Conservation (phyloP, 2,888 invertebrate genomes). For the Eulithis testata region DNA sequence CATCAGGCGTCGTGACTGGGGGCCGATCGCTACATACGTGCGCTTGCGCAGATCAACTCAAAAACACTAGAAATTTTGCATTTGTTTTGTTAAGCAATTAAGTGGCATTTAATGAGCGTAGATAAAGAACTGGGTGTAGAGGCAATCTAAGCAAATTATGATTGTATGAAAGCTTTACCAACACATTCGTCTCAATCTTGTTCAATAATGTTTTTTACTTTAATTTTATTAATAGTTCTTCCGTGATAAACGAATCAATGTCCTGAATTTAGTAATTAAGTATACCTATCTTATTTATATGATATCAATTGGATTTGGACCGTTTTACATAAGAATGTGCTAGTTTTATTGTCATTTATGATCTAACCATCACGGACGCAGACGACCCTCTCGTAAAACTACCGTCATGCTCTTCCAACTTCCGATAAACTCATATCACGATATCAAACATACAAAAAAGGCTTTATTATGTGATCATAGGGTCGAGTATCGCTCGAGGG, state of each 20-base stretch:
- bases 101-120: slow-evolving; percentile 8
- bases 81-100: slow-evolving; percentile 30
- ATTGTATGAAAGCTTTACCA: not conserved
- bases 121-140: not conserved
- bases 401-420: slow-evolving; percentile 58
- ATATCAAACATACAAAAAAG: slow-evolving; percentile 21
- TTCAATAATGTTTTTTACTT: not conserved
- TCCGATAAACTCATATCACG: slow-evolving; percentile 50
- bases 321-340: slow-evolving; percentile 33
- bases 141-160: not conserved
- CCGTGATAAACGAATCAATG: too few species aligned
- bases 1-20: slow-evolving; percentile 65
- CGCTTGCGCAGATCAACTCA: slow-evolving; percentile 48
- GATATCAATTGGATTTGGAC: not conserved
- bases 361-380: slow-evolving; percentile 55
- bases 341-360: slow-evolving; percentile 55
- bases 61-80: slow-evolving; percentile 42
- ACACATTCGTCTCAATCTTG: too few species aligned
- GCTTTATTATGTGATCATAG: slow-evolving; percentile 41
- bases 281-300: too few species aligned
- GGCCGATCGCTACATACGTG: slow-evolving; percentile 41
- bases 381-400: slow-evolving; percentile 66
- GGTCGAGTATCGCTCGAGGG: slow-evolving; percentile 41
- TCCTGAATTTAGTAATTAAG: too few species aligned
- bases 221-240: too few species aligned